Base-by-base conservation (phyloP, 2,113 vertebrate species). In the Dolichallabes microphthalmus region DNA sequence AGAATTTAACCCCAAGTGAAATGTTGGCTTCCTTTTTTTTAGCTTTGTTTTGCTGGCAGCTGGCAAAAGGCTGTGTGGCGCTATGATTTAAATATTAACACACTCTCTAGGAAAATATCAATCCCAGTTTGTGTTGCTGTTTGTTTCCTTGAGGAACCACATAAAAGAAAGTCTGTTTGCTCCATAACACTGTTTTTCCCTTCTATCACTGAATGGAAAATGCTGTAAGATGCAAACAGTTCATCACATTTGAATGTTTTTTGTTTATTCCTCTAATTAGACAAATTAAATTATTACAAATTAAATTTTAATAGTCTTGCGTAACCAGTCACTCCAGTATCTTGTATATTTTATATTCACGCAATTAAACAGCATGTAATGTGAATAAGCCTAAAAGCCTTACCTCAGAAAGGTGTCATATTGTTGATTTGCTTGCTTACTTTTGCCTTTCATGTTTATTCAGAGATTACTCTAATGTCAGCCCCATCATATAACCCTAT, bases 381-480 rank as follows among this genome's bases (percentile, higher is more conserved):
- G 13, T 82, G 58, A 64, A 17, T 2, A 74, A 71, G 19, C 55
- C 25, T 55, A 45, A 60, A 57, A n/a, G 19, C 35, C 1, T 58
- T 39, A 57, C 12, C 32, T 8, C 20, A 71, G 30, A 45, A 45
- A 17, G 14, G 3, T 61, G 20, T 8, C 35, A 82, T 58, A 53
- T 32, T 2, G 17, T 2, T 57, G 17, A 19, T 64, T 32, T 78
- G 50, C 19, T 27, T 83, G 19, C 66, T 45, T 58, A 19, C 75
- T 39, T 45, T 88, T 30, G 25, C 55, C 57, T 12, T 82, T 60
- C 64, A 50, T 88, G 45, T 45, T 57, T 85, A 88, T 86, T 87
- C 94, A 99, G 98, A 98, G 91, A 98, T 98, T 96, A 98, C 97
- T 0, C 95, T 97, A 6, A 92, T 97, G 45, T 95, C 96, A 1